Base-by-base conservation (phyloP, 2,888 invertebrate genomes). In the Apamea epomidion region DNA sequence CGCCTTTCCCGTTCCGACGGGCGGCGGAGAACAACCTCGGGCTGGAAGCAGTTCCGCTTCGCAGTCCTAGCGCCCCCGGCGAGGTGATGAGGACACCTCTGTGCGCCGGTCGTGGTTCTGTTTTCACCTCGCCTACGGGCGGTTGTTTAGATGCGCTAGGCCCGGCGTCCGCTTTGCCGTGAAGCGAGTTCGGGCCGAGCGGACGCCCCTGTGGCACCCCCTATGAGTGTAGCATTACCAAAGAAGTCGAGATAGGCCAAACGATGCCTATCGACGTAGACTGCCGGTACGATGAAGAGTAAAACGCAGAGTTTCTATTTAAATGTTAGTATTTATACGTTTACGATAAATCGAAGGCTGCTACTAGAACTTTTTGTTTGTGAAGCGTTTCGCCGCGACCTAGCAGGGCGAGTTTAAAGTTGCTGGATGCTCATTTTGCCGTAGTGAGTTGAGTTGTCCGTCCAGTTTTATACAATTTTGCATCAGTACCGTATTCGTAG, bases 361-460 rank as follows among this genome's bases (percentile, higher is more conserved):
- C 94, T 94, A 93, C 91, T 93, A 92, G 90, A 89, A 88, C 83
- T 92, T 93, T 94, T 92, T 87, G 91, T 94, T 92, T 90, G 85
- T 87, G 91, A 91, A 90, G 91, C 88, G 87, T 85, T 88, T 88
- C 85, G 90, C 90, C 84, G 90, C 88, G 85, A 90, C 90, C 82
- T 91, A 88, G 89, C 83, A 81, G 89, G 88, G 92, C 88, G 90
- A 90, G 89, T 91, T 93, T 92, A 90, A 88, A 87, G 93, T 94
- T 92, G 93, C 94, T 95, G 97, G 96, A 97, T 97, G 95, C 96
- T 97, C 97, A 96, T 96, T 90, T 95, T 96, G 94, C 96, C 91
- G 93, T 94, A 96, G 95, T 96, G 96, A 96, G 96, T 96, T 97
- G 97, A 97, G 97, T 96, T 96, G 93, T 96, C 97, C 97, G 97